These are phyloP conservation scores for Eumacrocentrus americanus DNA, from an alignment of 2,888 invertebrate species.

Conservation along the genomic window DNA sequence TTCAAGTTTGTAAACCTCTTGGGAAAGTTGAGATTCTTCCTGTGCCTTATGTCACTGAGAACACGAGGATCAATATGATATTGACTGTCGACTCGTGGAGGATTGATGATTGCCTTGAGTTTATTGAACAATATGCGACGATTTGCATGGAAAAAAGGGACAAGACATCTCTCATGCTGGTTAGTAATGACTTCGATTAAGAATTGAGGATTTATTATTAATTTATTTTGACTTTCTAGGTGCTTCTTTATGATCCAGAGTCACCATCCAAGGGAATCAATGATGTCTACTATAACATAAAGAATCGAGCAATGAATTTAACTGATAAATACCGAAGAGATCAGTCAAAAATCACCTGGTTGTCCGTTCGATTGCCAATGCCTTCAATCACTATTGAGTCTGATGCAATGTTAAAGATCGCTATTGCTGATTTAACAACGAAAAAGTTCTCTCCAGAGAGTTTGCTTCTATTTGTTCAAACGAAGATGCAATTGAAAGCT, in stretches of 20 bases:
- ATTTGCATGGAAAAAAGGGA: conserved; percentile 78
- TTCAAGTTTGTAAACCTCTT: conserved; percentile 83
- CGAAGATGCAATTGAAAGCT: conserved; percentile 73
- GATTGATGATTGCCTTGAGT: conserved; percentile 67
- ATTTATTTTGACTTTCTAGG: conserved; percentile 51
- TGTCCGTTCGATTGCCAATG: conserved; percentile 69
- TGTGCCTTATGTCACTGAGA: conserved; percentile 96
- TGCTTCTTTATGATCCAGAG: conserved; percentile 71
- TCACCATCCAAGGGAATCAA: conserved; percentile 70
- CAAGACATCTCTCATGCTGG: conserved; percentile 79
- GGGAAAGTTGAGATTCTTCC: conserved; percentile 88
- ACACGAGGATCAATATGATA: conserved; percentile 79
- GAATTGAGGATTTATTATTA: conserved; percentile 20
- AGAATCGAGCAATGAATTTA: conserved; percentile 68
- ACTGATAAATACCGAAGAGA: conserved; percentile 72
- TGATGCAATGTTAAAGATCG: conserved; percentile 61
- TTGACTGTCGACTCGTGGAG: conserved; percentile 71
- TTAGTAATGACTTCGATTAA: conserved; percentile 50
- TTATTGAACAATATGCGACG: conserved; percentile 76
- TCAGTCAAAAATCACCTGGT: conserved; percentile 73
- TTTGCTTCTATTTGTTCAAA: conserved; percentile 72
- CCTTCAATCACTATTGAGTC: conserved; percentile 40
- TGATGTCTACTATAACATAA: conserved; percentile 69
- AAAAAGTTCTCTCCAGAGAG: conserved; percentile 76
- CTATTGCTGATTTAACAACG: conserved; percentile 72